Evolutionary conservation across 2,113 vertebrate species (phyloP).

Genomic region (Lathamus discolor): DNA sequence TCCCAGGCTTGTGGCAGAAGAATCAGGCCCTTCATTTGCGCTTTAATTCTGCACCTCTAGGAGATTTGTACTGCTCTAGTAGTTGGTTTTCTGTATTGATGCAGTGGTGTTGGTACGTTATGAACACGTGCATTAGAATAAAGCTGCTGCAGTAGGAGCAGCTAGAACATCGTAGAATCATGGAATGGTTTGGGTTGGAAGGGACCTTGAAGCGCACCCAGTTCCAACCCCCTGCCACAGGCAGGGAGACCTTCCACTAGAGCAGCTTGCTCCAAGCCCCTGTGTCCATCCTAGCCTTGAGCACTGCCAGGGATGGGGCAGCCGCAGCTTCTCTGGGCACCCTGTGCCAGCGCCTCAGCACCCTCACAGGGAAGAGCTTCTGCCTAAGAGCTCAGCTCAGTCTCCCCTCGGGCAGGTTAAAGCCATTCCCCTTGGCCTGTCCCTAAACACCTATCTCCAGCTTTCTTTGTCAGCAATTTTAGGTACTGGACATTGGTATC

Average conservation of each 20-base stretch:
- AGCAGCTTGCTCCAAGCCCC: background rate
- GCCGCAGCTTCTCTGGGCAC: too few relatives aligned
- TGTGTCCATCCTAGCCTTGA: too few relatives aligned
- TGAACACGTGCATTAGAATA: rapidly evolving
- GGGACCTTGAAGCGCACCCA: background rate
- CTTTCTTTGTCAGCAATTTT: too few relatives aligned
- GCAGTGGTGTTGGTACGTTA: rapidly evolving
- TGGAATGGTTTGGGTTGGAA: background rate
- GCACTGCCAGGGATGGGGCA: too few relatives aligned
- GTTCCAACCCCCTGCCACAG: background rate
- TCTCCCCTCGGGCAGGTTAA: background rate
- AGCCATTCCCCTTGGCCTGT: background rate
- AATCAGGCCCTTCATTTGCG: background rate
- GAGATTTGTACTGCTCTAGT: rapidly evolving
- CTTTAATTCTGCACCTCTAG: background rate
- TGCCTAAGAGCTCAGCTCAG: background rate
- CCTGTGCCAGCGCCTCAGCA: background rate
- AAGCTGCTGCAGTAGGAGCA: background rate
- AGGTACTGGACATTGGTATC: background rate
- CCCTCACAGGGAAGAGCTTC: background rate
- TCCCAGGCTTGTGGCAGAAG: background rate
- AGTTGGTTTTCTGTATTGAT: rapidly evolving
- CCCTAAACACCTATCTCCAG: background rate
- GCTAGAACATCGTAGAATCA: background rate
- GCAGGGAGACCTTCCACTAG: rapidly evolving